Percentiles rank a stretch among this genome's conserved stretches.
Conservation (phyloP, 2,797 vertebrate species). For the Myiotriccus ornatus region DNA sequence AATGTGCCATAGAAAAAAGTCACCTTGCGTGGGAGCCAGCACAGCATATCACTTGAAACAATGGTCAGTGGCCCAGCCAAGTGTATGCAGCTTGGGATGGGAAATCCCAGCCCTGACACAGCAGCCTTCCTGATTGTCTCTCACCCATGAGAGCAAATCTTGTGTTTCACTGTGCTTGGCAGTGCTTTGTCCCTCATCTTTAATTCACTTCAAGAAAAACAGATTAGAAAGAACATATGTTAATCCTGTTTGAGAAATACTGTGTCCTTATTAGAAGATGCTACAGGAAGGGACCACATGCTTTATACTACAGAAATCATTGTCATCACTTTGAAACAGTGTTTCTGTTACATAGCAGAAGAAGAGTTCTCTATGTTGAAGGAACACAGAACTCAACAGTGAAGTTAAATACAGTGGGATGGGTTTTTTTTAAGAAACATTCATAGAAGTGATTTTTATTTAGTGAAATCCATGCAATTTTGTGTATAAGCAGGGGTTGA, state of each 20-base stretch:
- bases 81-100: background rate
- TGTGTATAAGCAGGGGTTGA: background rate
- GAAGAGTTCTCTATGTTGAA: background rate
- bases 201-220: background rate
- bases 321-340: background rate
- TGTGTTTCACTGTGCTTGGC: background rate
- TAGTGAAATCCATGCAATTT: background rate
- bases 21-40: background rate
- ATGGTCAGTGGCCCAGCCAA: slow-evolving; percentile 35
- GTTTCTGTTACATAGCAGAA: background rate
- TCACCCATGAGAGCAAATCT: background rate
- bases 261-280: background rate
- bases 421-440: background rate
- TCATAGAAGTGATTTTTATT: background rate
- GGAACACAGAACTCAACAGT: background rate
- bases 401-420: background rate
- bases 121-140: background rate
- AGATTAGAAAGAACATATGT: background rate
- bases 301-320: background rate
- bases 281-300: background rate
- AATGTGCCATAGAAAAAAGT: background rate
- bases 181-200: background rate
- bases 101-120: slow-evolving; percentile 31
- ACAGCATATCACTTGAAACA: slow-evolving; percentile 17
- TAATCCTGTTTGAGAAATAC: background rate